Conservation (phyloP, 2,888 invertebrate species). For the Sarcophaga carnaria region DNA sequence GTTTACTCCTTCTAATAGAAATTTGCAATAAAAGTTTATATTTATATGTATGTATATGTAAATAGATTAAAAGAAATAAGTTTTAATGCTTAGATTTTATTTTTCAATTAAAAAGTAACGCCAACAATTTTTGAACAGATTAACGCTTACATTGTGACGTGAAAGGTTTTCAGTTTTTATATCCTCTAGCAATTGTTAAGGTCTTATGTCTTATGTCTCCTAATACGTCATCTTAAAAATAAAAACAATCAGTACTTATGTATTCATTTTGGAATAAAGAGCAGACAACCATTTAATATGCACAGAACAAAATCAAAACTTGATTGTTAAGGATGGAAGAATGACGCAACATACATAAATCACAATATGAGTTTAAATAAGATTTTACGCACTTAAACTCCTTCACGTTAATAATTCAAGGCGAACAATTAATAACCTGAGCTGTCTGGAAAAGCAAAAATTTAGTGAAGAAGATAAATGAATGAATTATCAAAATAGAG, state of each 20-base stretch:
- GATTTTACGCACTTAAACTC: conserved; percentile 51
- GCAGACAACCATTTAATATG: background rate
- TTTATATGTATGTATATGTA: background rate
- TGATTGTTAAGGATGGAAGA: background rate
- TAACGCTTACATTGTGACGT: background rate
- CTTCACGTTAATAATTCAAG: conserved; percentile 27
- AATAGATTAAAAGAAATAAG: background rate
- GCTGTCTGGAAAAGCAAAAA: conserved; percentile 58
- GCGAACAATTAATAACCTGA: conserved; percentile 66
- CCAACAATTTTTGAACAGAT: background rate
- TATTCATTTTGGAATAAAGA: background rate
- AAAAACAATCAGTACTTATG: background rate
- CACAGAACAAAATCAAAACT: background rate
- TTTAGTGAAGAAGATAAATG: conserved; percentile 66
- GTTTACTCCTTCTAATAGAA: no score
- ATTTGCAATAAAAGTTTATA: background rate
- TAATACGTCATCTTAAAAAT: background rate
- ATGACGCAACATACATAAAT: conserved; percentile 28
- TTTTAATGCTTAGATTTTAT: background rate
- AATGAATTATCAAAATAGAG: conserved; percentile 41
- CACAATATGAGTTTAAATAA: conserved; percentile 29
- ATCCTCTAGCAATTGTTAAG: no score
- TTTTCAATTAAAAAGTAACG: background rate
- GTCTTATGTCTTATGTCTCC: no score
- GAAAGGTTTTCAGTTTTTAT: no score